A percentile compares a stretch with the other conserved stretches of the same genome.
Conservation (phyloP, 1,140 invertebrate species). For the Tenebrio molitor region DNA sequence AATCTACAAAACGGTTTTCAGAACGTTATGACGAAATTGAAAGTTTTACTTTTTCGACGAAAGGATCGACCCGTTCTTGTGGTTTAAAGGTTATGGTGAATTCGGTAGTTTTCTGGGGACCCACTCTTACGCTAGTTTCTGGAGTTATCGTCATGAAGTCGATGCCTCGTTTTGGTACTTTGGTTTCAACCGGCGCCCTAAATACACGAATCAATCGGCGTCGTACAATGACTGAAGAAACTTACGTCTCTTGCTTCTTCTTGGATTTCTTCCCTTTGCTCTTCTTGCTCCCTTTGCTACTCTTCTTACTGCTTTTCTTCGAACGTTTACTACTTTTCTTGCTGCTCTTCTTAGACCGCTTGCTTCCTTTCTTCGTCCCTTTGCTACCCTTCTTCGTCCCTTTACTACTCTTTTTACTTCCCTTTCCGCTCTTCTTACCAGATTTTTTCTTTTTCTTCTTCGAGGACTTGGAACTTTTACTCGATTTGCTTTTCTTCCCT, state of each 20-base stretch:
- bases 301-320: slow-evolving; percentile 10
- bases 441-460: slow-evolving; percentile 12
- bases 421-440: slow-evolving; percentile 16
- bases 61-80: slow-evolving; percentile 54
- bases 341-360: slow-evolving; percentile 2
- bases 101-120: slow-evolving; percentile 57
- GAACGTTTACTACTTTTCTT: slow-evolving; percentile 14
- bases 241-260: slow-evolving; percentile 46
- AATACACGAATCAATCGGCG: slow-evolving; percentile 1
- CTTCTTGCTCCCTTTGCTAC: slow-evolving; percentile 44
- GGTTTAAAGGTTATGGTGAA: slow-evolving; percentile 63
- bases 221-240: not conserved
- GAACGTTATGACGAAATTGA: too few species aligned
- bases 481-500: slow-evolving; percentile 38
- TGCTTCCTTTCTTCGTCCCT: slow-evolving; percentile 8
- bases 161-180: slow-evolving; percentile 34
- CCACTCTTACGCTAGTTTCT: slow-evolving; percentile 52
- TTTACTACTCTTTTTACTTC: slow-evolving; percentile 27
- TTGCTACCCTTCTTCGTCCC: slow-evolving; percentile 33
- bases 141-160: slow-evolving; percentile 59
- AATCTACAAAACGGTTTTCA: slow-evolving; percentile 52
- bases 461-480: slow-evolving; percentile 24
- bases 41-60: slow-evolving; percentile 57
- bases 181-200: slow-evolving; percentile 6
- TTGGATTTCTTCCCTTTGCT: slow-evolving; percentile 44